Evolutionary conservation across 2,888 invertebrate species (phyloP).

Genomic region (Drosophila heteroneura): DNA sequence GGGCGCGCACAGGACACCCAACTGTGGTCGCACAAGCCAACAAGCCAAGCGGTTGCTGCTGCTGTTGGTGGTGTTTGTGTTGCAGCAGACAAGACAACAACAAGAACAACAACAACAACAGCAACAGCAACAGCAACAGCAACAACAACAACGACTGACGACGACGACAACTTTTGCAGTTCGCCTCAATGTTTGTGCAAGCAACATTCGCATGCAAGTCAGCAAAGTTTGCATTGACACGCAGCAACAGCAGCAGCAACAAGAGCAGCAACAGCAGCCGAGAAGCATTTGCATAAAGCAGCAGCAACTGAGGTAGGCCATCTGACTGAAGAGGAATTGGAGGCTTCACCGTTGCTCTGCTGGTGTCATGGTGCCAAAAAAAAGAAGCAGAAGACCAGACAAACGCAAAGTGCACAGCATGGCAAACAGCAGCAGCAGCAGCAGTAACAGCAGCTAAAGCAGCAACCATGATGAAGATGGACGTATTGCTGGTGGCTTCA

Average conservation of each 20-base stretch:
- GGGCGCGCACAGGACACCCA: constrained; percentile 79
- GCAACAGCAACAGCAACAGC: constrained; percentile 35
- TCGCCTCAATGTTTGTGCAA: constrained; percentile 83
- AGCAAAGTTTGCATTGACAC: constrained; percentile 84
- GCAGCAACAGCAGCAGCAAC: constrained; percentile 69
- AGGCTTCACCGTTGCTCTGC: constrained; percentile 65
- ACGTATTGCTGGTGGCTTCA: constrained; percentile 82
- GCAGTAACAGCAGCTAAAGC: constrained; percentile 49
- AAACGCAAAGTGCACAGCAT: constrained; percentile 77
- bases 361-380: constrained; percentile 79
- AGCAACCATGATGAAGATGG: constrained; percentile 80
- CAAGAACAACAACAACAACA: constrained; percentile 41
- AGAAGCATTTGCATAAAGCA: constrained; percentile 84
- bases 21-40: constrained; percentile 75
- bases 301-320: constrained; percentile 43
- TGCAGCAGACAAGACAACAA: constrained; percentile 67
- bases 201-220: constrained; percentile 83
- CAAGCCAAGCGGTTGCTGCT: constrained; percentile 71
- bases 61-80: constrained; percentile 68
- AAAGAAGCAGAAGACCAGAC: constrained; percentile 58
- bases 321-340: constrained; percentile 24
- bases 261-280: constrained; percentile 44
- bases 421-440: constrained; percentile 64
- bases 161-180: constrained; percentile 81
- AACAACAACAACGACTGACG: constrained; percentile 42